Conservation (phyloP, 1,140 invertebrate species). For the Macrocentrus cingulum region DNA sequence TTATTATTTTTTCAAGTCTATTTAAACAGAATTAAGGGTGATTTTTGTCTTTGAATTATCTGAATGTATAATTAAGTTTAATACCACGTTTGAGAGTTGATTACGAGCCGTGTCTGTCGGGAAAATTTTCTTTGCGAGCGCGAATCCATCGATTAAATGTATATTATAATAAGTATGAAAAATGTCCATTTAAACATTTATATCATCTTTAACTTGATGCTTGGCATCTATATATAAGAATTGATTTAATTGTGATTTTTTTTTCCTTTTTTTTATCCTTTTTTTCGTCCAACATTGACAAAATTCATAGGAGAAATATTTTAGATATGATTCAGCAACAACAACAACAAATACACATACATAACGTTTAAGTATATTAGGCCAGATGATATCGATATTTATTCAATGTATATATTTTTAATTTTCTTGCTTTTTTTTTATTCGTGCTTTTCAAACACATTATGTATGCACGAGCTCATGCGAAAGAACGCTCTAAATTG, state of each 20-base stretch:
- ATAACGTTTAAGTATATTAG: conserved; percentile 57
- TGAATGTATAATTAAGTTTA: too few species aligned
- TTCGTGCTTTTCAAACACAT: not conserved
- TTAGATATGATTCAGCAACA: conserved; percentile 52
- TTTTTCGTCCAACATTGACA: conserved; percentile 43
- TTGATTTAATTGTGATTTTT: not conserved
- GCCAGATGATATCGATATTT: conserved; percentile 51
- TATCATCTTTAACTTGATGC: too few species aligned
- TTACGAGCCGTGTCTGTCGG: too few species aligned
- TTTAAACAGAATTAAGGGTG: not conserved
- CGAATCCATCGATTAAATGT: not conserved
- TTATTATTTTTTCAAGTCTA: not conserved
- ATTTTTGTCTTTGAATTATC: conserved; percentile 7
- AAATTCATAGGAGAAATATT: conserved; percentile 50
- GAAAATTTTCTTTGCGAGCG: too few species aligned
- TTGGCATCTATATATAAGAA: not conserved
- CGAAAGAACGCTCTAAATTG: too few species aligned
- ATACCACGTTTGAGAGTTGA: too few species aligned
- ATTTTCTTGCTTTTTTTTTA: not conserved
- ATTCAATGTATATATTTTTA: conserved; percentile 16
- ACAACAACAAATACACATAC: conserved; percentile 55
- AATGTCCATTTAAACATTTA: not conserved
- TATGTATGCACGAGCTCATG: not conserved
- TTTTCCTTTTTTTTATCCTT: not conserved
- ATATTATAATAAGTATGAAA: not conserved